phyloP scores from a whole-genome alignment of 2,888 invertebrate genomes.

The Slavum lentiscoides region DNA sequence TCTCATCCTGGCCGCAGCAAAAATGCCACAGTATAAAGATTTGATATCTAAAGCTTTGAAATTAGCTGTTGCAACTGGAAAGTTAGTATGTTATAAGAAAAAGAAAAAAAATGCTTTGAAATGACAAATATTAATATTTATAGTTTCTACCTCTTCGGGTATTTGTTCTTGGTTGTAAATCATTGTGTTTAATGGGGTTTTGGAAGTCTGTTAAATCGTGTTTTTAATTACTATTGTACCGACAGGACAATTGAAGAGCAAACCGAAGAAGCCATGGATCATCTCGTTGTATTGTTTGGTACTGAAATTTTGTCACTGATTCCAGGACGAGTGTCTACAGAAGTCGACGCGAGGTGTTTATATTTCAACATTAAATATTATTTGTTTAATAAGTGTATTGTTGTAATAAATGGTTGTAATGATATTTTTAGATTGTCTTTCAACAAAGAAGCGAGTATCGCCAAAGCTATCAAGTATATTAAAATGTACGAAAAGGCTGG shows the following conservation, averaged over 20 bases:
- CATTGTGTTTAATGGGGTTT: too few species aligned
- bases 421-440: constrained; percentile 78
- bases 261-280: constrained; percentile 84
- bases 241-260: constrained; percentile 72
- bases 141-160: too few species aligned
- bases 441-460: constrained; percentile 86
- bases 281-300: constrained; percentile 93
- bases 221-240: constrained; percentile 52
- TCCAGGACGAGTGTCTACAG: constrained; percentile 94
- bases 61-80: constrained; percentile 74
- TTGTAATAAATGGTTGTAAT: background rate
- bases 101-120: background rate
- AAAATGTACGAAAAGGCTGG: constrained; percentile 87
- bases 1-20: constrained; percentile 90
- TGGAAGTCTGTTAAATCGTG: background rate
- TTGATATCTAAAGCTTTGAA: constrained; percentile 87
- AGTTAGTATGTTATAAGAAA: constrained; percentile 60
- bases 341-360: constrained; percentile 86
- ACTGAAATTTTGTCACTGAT: constrained; percentile 96
- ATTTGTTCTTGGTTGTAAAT: too few species aligned
- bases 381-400: background rate
- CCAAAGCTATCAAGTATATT: constrained; percentile 87
- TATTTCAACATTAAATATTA: background rate
- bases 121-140: too few species aligned
- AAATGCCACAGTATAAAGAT: constrained; percentile 88